phyloP scores from a whole-genome alignment of 2,113 vertebrate species.

The Notarius quadriscutis region DNA sequence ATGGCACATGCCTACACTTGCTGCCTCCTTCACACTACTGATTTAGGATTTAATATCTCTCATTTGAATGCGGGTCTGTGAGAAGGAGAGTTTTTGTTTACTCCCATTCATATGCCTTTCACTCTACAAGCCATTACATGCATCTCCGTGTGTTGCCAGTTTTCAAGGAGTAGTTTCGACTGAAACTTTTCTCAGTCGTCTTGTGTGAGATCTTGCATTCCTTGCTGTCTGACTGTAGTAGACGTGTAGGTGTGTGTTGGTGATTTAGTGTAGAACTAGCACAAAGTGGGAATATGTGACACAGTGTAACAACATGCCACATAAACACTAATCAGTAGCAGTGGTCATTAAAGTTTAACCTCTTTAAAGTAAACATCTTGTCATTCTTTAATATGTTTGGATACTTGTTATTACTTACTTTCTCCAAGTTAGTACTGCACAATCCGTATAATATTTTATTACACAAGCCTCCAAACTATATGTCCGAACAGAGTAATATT shows the following conservation, averaged over 20 bases:
- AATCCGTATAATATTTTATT: neutral
- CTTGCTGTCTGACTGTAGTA: neutral
- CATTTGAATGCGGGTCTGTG: neutral
- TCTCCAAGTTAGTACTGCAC: neutral
- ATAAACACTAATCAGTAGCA: slow-evolving; percentile 12
- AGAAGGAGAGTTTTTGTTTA: neutral
- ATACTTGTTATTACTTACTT: no score
- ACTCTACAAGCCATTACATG: slow-evolving; percentile 41
- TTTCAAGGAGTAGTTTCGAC: slow-evolving; percentile 17
- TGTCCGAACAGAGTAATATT: neutral
- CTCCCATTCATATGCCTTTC: slow-evolving; percentile 25
- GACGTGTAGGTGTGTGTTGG: slow-evolving; percentile 2
- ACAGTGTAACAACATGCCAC: neutral
- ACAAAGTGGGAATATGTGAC: neutral
- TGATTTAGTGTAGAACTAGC: neutral
- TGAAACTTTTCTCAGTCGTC: slow-evolving; percentile 5
- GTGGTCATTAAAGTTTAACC: slow-evolving; percentile 22
- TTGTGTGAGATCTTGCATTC: neutral
- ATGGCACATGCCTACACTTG: slow-evolving; percentile 40
- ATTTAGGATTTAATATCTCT: slow-evolving; percentile 13
- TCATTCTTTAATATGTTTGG: no score
- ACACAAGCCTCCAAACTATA: neutral
- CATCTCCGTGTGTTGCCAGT: neutral
- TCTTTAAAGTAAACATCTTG: neutral
- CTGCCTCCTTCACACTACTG: slow-evolving; percentile 24